These are phyloP conservation scores for Thunnus maccoyii DNA, from an alignment of 2,113 vertebrate species.

Conservation along the genomic window DNA sequence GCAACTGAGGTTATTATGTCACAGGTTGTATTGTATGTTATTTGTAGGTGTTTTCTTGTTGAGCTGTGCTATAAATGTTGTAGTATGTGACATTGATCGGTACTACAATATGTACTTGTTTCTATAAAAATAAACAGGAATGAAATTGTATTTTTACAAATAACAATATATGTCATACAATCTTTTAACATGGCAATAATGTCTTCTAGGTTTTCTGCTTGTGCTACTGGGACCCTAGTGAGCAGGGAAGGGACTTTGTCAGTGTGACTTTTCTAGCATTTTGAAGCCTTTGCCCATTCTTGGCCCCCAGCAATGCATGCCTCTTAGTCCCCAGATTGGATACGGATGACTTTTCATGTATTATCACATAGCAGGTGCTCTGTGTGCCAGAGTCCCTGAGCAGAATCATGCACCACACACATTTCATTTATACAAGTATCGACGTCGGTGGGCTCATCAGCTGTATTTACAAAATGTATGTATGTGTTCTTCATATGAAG, in stretches of 20 bases:
- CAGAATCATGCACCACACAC: constrained; percentile 43
- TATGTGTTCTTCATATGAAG: constrained; percentile 46
- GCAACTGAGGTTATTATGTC: background rate
- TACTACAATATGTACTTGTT: background rate
- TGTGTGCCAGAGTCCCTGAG: constrained; percentile 21
- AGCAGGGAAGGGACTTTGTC: constrained; percentile 38
- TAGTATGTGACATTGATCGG: background rate
- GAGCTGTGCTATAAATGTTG: constrained; percentile 3
- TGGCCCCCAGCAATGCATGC: constrained; percentile 54
- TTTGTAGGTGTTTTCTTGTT: background rate
- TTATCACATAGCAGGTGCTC: constrained; percentile 64
- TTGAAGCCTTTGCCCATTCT: constrained; percentile 48
- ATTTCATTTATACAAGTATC: constrained; percentile 37
- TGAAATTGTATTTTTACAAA: background rate
- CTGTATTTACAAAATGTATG: constrained; percentile 39
- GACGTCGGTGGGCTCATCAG: constrained; percentile 27
- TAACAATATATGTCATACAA: background rate
- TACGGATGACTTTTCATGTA: constrained; percentile 63
- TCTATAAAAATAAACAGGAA: constrained; percentile 10
- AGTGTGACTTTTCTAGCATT: constrained; percentile 53
- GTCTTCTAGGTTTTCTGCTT: constrained; percentile 12
- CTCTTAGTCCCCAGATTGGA: constrained; percentile 67
- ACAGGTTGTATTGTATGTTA: background rate
- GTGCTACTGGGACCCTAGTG: constrained; percentile 4
- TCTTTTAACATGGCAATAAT: background rate